phyloP scores from a whole-genome alignment of 1,140 invertebrate species.

The Diachasmimorpha longicaudata region DNA sequence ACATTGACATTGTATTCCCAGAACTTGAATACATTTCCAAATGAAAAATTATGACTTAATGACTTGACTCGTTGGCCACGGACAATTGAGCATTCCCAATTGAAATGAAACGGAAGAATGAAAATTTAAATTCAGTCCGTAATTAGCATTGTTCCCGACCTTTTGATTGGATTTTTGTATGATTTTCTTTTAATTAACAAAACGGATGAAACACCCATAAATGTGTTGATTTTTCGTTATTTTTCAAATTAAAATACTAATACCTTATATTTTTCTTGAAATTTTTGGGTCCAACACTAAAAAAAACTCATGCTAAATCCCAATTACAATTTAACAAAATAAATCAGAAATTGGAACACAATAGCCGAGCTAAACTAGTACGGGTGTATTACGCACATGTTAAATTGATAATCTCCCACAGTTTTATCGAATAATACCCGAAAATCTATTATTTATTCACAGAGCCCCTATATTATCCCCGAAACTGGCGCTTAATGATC shows the following conservation, averaged over 20 bases:
- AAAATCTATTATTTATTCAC: background rate
- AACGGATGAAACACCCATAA: too few species aligned
- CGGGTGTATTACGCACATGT: background rate
- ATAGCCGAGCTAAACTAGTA: background rate
- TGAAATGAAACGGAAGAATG: background rate
- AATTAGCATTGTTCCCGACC: too few species aligned
- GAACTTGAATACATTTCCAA: background rate
- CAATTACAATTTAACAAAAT: background rate
- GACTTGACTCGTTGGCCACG: background rate
- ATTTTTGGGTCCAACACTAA: too few species aligned
- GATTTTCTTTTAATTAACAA: too few species aligned
- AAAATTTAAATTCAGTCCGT: background rate
- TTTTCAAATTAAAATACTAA: too few species aligned
- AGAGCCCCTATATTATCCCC: background rate
- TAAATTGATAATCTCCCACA: background rate
- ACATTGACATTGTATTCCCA: background rate
- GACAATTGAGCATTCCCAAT: background rate
- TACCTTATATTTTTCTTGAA: too few species aligned
- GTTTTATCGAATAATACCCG: background rate
- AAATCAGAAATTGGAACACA: background rate
- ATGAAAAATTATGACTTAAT: background rate
- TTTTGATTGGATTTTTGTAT: too few species aligned
- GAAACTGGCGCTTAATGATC: background rate
- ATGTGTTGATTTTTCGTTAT: too few species aligned
- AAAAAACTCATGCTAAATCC: too few species aligned